A percentile compares a stretch with the other conserved stretches of the same genome.
These are phyloP conservation scores for Poeciliopsis presidionis DNA, from an alignment of 2,797 vertebrate species.

Conservation along the genomic window DNA sequence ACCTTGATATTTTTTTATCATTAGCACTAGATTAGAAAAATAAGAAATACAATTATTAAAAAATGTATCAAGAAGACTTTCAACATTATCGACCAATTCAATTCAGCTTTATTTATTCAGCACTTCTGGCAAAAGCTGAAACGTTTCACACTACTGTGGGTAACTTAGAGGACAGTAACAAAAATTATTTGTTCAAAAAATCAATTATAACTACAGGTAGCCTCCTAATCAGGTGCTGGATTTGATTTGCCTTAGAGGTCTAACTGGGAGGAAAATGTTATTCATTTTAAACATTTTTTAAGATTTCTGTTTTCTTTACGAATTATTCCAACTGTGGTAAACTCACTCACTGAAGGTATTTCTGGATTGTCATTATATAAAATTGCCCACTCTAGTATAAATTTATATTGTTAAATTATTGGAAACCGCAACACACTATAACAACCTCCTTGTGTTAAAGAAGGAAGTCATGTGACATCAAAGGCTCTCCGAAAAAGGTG, in stretches of 20 bases:
- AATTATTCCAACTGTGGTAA: constrained; percentile 21
- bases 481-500: constrained; percentile 42
- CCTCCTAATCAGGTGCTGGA: constrained; percentile 43
- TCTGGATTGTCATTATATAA: constrained; percentile 57
- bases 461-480: constrained; percentile 48
- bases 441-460: constrained; percentile 51
- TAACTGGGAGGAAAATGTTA: constrained; percentile 27
- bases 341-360: constrained; percentile 26
- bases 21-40: neutral
- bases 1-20: neutral
- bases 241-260: neutral
- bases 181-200: too few relatives aligned
- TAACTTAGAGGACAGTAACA: neutral
- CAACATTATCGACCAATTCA: neutral
- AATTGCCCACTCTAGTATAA: constrained; percentile 42
- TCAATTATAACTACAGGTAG: constrained; percentile 38
- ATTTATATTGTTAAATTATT: constrained; percentile 47
- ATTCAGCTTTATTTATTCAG: neutral
- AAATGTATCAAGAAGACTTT: neutral
- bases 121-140: neutral
- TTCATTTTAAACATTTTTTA: constrained; percentile 57
- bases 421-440: constrained; percentile 51
- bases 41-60: neutral
- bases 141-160: neutral
- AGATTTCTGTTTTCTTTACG: constrained; percentile 52